Conservation (phyloP, 2,797 vertebrate genomes). For the Emydoidea blandingii region DNA sequence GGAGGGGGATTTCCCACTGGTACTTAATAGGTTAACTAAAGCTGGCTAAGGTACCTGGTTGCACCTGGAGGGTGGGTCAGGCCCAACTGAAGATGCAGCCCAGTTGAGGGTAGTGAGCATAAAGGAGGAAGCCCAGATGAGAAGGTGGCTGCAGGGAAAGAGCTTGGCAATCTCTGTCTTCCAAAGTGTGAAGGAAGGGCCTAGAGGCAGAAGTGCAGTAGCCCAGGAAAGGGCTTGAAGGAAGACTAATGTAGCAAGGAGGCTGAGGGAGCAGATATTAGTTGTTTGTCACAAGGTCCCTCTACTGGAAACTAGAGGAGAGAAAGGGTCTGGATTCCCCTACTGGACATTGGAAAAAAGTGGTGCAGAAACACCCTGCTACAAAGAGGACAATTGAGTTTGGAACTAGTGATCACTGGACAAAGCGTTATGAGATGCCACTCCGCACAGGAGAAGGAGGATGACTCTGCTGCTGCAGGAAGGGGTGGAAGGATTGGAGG, state of each 20-base stretch:
- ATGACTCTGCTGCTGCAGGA: too few relatives aligned
- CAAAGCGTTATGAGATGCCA: too few relatives aligned
- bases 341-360: neutral
- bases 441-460: too few relatives aligned
- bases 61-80: neutral
- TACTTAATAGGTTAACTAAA: neutral
- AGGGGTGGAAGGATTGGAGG: too few relatives aligned
- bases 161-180: neutral
- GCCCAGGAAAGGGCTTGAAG: neutral
- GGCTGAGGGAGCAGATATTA: neutral
- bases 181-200: neutral
- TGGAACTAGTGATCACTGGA: neutral
- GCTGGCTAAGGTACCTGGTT: neutral
- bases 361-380: neutral
- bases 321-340: neutral
- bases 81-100: neutral
- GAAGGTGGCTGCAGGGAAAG: neutral
- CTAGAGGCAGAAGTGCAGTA: neutral
- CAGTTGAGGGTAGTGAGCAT: neutral
- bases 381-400: neutral
- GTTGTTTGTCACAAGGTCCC: neutral
- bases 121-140: neutral
- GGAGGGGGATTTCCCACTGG: neutral
- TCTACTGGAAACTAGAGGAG: neutral
- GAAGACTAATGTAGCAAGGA: neutral